A percentile compares a stretch with the other conserved stretches of the same genome.
phyloP scores from a whole-genome alignment of 2,888 invertebrate species.

The Aspidapion aeneum region DNA sequence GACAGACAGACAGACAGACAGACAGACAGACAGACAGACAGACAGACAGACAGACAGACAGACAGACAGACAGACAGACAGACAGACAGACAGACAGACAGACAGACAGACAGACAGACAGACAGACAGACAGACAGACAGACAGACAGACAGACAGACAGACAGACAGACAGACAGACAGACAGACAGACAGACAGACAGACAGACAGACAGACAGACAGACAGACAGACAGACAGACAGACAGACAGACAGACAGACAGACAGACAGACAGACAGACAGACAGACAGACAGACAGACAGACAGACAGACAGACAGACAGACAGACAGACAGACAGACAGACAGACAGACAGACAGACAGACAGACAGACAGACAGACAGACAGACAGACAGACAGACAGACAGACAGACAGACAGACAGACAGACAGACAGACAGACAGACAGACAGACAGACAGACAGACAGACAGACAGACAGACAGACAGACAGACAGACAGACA shows the following conservation, averaged over 20 bases:
- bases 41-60: slow-evolving; percentile 21
- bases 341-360: slow-evolving; percentile 11
- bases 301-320: slow-evolving; percentile 11
- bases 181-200: slow-evolving; percentile 16
- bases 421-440: slow-evolving; percentile 11
- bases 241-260: slow-evolving; percentile 11
- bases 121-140: slow-evolving; percentile 21
- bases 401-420: slow-evolving; percentile 11
- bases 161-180: slow-evolving; percentile 20
- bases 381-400: slow-evolving; percentile 11
- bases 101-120: slow-evolving; percentile 20
- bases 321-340: slow-evolving; percentile 11
- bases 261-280: slow-evolving; percentile 11
- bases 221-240: slow-evolving; percentile 15
- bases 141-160: slow-evolving; percentile 21
- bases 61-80: slow-evolving; percentile 20
- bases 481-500: slow-evolving; percentile 11
- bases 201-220: slow-evolving; percentile 21
- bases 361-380: slow-evolving; percentile 11
- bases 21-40: slow-evolving; percentile 21
- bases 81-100: slow-evolving; percentile 21
- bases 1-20: slow-evolving; percentile 21
- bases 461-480: slow-evolving; percentile 11
- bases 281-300: slow-evolving; percentile 11
- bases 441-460: slow-evolving; percentile 10